These are phyloP conservation scores for Oopsacas minuta DNA, from an alignment of 37 sponge, comb jelly and placozoan genomes.

Conservation along the genomic window DNA sequence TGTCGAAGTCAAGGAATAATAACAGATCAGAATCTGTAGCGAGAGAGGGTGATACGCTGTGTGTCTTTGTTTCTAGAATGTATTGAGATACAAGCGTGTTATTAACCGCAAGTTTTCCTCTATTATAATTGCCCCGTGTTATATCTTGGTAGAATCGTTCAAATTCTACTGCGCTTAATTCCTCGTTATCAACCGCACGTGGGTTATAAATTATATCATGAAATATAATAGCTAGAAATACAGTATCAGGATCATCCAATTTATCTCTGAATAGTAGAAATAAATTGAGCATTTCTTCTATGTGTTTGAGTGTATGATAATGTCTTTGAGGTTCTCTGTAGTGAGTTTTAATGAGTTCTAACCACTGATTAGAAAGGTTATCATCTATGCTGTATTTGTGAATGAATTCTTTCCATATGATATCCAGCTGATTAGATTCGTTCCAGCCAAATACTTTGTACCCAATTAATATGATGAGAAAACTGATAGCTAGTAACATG, in stretches of 20 bases:
- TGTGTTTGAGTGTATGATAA: not conserved
- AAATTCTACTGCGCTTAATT: not conserved
- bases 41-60: not conserved
- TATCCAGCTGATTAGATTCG: not conserved
- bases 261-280: not conserved
- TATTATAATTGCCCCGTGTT: not conserved
- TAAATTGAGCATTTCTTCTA: not conserved
- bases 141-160: not conserved
- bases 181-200: not conserved
- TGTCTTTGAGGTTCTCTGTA: not conserved
- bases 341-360: not conserved
- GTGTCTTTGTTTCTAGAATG: constrained; percentile 3
- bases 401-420: not conserved
- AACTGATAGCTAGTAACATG: not conserved
- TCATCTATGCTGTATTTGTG: not conserved
- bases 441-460: not conserved
- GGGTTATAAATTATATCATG: constrained; percentile 8
- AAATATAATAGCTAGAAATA: constrained; percentile 11
- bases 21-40: not conserved
- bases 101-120: not conserved
- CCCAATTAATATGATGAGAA: not conserved
- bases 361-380: not conserved
- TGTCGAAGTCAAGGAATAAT: constrained; percentile 3
- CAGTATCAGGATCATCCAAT: not conserved
- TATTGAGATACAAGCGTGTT: not conserved